Conservation (phyloP, 2,113 vertebrate species). For the Amblyornis subalaris region DNA sequence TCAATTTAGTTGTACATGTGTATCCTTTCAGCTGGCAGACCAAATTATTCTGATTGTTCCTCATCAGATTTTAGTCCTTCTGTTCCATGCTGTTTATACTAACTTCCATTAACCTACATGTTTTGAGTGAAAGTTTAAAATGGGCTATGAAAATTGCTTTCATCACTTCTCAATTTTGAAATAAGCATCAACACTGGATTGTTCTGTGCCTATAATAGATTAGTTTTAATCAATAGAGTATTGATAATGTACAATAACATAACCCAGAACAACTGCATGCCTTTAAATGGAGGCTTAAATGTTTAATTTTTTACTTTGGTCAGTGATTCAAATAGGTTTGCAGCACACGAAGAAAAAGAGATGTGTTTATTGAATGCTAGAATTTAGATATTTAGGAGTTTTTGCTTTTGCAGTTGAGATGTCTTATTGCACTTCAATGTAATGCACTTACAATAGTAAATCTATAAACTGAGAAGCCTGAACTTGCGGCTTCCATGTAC, state of each 20-base stretch:
- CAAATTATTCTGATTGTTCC: conserved; percentile 58
- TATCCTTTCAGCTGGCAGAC: conserved; percentile 47
- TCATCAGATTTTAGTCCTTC: conserved; percentile 70
- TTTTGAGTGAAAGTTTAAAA: conserved; percentile 72
- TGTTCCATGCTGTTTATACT: conserved; percentile 70
- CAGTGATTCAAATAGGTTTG: conserved; percentile 42
- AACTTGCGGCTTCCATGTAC: not conserved
- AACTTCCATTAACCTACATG: conserved; percentile 75
- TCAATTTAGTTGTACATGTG: conserved; percentile 51
- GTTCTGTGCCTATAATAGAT: conserved; percentile 63
- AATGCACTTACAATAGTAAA: not conserved
- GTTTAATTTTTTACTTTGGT: conserved; percentile 45
- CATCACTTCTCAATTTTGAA: conserved; percentile 69
- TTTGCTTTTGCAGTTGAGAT: not conserved
- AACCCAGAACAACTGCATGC: conserved; percentile 52
- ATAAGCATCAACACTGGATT: conserved; percentile 60
- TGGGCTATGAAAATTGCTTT: conserved; percentile 66
- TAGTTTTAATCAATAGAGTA: conserved; percentile 58
- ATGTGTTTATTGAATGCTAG: not conserved
- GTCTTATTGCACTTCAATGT: not conserved
- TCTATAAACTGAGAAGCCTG: not conserved
- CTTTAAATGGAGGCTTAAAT: conserved; percentile 46
- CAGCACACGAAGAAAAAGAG: not conserved
- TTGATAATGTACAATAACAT: conserved; percentile 25
- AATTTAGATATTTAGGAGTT: not conserved